A percentile compares a stretch with the other conserved stretches of the same genome.
These are phyloP conservation scores for Gallinago jamesoni DNA, from an alignment of 2,113 vertebrate genomes.

Conservation along the genomic window DNA sequence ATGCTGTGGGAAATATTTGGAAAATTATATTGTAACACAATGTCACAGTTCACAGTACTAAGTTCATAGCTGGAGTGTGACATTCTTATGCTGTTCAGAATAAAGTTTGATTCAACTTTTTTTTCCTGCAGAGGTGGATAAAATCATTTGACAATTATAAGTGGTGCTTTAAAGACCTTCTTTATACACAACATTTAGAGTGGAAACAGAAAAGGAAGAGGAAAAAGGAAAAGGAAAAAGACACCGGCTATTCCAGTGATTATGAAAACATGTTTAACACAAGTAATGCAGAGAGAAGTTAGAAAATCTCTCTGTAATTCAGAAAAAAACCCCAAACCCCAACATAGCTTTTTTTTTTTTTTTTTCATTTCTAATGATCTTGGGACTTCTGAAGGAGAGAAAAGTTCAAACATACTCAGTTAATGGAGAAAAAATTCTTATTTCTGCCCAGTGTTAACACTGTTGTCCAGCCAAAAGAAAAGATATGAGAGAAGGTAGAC, in stretches of 20 bases:
- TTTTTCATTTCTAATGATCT: background rate
- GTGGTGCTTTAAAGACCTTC: background rate
- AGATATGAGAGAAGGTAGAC: background rate
- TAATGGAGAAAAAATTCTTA: background rate
- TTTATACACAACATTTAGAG: background rate
- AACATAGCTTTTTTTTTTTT: background rate
- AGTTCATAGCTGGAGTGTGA: background rate
- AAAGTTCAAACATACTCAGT: background rate
- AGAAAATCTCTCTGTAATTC: background rate
- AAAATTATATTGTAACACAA: background rate
- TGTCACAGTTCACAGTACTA: background rate
- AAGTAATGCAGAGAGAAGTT: background rate
- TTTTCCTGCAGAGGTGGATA: background rate
- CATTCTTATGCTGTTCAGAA: background rate
- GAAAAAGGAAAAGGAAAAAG: background rate
- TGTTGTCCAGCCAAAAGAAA: background rate
- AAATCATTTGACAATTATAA: background rate
- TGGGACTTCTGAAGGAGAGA: background rate
- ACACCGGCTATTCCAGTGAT: background rate
- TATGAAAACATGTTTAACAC: background rate
- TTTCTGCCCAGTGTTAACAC: background rate
- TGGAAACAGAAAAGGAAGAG: background rate
- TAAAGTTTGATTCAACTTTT: background rate
- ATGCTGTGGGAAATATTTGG: background rate
- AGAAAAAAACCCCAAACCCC: background rate